Percentiles rank a stretch among this genome's conserved stretches.
Evolutionary conservation across 2,888 invertebrate species (phyloP).

Genomic region (Carcina quercana): DNA sequence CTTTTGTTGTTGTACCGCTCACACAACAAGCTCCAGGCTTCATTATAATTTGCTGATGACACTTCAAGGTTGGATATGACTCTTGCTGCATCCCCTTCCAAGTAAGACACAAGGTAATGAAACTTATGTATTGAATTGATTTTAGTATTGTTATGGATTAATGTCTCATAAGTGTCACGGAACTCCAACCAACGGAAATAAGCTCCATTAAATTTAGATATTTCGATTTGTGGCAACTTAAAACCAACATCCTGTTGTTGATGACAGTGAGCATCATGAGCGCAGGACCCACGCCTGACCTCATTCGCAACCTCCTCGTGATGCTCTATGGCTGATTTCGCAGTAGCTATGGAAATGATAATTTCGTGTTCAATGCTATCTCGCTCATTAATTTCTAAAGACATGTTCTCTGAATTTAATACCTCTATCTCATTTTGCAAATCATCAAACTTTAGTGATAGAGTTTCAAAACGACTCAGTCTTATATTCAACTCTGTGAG

Average conservation of each 20-base stretch:
- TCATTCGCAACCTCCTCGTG: slow-evolving; percentile 1
- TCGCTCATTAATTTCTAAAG: slow-evolving; percentile 13
- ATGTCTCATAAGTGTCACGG: slow-evolving; percentile 15
- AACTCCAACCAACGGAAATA: slow-evolving; percentile 21
- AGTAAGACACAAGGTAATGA: slow-evolving; percentile 17
- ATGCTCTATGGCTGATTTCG: slow-evolving; percentile 12
- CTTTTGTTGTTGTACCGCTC: slow-evolving; percentile 15
- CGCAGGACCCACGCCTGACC: neutral
- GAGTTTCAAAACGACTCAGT: slow-evolving; percentile 9
- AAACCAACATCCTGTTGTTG: slow-evolving; percentile 7
- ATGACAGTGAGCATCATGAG: slow-evolving; percentile 5
- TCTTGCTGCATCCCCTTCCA: slow-evolving; percentile 18
- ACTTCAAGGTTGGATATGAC: slow-evolving; percentile 15
- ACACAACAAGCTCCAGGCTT: slow-evolving; percentile 12
- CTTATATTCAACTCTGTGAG: slow-evolving; percentile 6
- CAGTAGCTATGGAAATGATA: slow-evolving; percentile 12
- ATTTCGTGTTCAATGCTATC: slow-evolving; percentile 14
- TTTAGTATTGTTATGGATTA: slow-evolving; percentile 20
- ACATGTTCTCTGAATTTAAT: slow-evolving; percentile 7
- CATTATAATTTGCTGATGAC: slow-evolving; percentile 11
- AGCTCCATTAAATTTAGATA: slow-evolving; percentile 19
- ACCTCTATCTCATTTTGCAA: slow-evolving; percentile 16
- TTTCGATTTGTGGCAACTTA: slow-evolving; percentile 18
- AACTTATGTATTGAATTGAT: slow-evolving; percentile 18
- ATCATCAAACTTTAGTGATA: slow-evolving; percentile 11